Conservation (phyloP, 2,113 vertebrate species). For the Lepidothrix coronata region DNA sequence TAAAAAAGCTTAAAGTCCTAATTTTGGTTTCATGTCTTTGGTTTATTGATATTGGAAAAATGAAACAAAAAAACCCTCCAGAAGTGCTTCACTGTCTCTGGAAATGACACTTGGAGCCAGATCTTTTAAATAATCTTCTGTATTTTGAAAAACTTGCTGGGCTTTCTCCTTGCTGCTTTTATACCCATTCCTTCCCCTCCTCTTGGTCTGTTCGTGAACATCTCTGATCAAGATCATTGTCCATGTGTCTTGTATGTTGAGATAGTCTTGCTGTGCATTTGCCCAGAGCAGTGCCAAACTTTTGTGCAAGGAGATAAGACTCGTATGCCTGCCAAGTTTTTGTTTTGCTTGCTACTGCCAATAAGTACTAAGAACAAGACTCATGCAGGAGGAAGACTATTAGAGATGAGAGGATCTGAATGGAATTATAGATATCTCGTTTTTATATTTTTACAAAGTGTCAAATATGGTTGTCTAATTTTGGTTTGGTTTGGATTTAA, state of each 20-base stretch:
- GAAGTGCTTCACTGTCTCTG: neutral
- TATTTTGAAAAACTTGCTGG: neutral
- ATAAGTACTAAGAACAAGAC: neutral
- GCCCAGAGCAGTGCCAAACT: no score
- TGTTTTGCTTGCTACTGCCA: neutral
- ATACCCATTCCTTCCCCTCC: neutral
- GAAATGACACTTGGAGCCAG: neutral
- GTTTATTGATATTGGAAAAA: neutral
- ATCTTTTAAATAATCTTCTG: neutral
- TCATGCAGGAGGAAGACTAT: neutral
- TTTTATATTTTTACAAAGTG: neutral
- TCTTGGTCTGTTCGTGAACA: neutral
- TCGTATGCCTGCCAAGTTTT: fast-evolving
- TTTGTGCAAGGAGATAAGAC: neutral
- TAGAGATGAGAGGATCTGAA: neutral
- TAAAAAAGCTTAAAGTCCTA: neutral
- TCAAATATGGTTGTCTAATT: neutral
- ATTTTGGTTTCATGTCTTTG: neutral
- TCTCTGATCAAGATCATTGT: neutral
- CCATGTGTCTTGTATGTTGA: neutral
- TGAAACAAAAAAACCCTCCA: neutral
- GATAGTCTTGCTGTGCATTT: neutral
- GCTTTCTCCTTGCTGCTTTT: neutral
- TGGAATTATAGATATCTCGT: neutral
- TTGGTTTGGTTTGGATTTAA: neutral